Evolutionary conservation across 92 coral and sea anemone genomes (phyloP).

Genomic region (Bergia sp.): DNA sequence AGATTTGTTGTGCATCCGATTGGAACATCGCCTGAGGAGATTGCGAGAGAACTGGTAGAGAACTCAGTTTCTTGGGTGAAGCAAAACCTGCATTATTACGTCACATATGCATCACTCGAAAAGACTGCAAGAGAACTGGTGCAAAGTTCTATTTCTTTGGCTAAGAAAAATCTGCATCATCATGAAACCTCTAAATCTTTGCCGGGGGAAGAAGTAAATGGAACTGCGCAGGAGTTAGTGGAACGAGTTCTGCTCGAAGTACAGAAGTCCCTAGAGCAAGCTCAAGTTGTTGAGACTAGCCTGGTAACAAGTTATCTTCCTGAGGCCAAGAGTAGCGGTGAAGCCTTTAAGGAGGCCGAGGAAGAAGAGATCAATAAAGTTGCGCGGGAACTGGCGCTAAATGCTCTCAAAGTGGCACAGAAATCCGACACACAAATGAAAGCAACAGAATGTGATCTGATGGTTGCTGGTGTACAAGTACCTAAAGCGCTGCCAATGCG

Average conservation of each 20-base stretch:
- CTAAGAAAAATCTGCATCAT: neutral
- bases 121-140: constrained; percentile 47
- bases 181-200: neutral
- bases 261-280: constrained; percentile 35
- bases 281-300: constrained; percentile 26
- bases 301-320: constrained; percentile 31
- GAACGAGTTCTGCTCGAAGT: constrained; percentile 50
- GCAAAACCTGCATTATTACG: constrained; percentile 8
- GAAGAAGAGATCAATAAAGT: constrained; percentile 41
- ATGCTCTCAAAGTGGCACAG: constrained; percentile 57
- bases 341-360: neutral
- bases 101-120: constrained; percentile 11
- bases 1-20: constrained; percentile 10
- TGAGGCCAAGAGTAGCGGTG: neutral
- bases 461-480: constrained; percentile 11
- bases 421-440: constrained; percentile 31
- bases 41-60: constrained; percentile 52
- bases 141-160: constrained; percentile 23
- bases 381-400: constrained; percentile 51
- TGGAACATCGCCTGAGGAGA: constrained; percentile 28
- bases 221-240: constrained; percentile 46
- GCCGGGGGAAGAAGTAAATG: neutral
- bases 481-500: constrained; percentile 37
- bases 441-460: constrained; percentile 38
- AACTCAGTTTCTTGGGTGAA: constrained; percentile 32